These are phyloP conservation scores for Prunella strophiata DNA, from an alignment of 2,797 vertebrate species.

Conservation along the genomic window DNA sequence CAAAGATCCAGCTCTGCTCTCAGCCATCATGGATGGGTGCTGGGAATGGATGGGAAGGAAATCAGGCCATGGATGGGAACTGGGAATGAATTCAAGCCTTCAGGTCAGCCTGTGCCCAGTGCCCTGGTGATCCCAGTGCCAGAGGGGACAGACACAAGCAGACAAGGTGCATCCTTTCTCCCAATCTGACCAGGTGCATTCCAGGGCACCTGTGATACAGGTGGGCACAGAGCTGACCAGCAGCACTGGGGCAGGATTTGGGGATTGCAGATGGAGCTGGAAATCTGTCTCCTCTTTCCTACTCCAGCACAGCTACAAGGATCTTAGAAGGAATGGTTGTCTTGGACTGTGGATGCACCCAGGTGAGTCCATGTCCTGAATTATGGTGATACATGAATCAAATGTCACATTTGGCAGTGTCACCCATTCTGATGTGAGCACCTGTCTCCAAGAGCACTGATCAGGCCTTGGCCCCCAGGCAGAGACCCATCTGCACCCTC, in stretches of 20 bases:
- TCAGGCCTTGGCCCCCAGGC: background rate
- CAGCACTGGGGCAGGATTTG: background rate
- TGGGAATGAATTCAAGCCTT: background rate
- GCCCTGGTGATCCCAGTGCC: background rate
- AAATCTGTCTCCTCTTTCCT: background rate
- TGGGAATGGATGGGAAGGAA: background rate
- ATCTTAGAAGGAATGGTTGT: too few relatives aligned
- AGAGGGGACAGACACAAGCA: background rate
- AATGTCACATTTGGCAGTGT: background rate
- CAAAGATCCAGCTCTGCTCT: background rate
- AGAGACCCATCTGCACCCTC: background rate
- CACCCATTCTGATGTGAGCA: background rate
- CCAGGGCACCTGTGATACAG: background rate
- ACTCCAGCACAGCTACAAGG: background rate
- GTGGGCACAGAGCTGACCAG: fast-evolving
- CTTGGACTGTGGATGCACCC: background rate
- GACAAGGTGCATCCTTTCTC: background rate
- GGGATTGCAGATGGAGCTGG: background rate
- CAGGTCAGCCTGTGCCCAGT: background rate
- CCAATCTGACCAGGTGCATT: fast-evolving
- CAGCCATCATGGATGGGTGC: background rate
- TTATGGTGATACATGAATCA: fast-evolving
- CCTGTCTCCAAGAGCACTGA: background rate
- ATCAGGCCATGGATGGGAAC: background rate
- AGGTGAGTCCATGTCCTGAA: background rate